A percentile compares a stretch with the other conserved stretches of the same genome.
Evolutionary conservation across 1,140 invertebrate genomes (phyloP).

Genomic region (Neodiprion virginianus): DNA sequence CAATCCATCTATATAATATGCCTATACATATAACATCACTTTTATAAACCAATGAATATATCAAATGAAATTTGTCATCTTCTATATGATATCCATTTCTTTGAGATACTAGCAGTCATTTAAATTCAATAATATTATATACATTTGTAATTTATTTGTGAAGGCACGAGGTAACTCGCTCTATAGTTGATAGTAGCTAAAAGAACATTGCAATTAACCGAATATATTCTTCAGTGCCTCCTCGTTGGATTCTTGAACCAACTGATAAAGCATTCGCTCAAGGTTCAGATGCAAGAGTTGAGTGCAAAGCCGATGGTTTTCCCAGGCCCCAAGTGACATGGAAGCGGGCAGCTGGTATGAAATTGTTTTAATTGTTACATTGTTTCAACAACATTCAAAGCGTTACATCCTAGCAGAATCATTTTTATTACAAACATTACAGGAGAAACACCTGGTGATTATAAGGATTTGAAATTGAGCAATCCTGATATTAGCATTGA

Average conservation of each 20-base stretch:
- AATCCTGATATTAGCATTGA: constrained; percentile 89
- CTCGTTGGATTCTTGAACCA: constrained; percentile 95
- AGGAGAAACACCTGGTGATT: constrained; percentile 90
- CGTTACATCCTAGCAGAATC: neutral
- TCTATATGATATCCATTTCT: too few species aligned
- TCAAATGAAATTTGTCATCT: too few species aligned
- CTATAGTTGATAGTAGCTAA: neutral
- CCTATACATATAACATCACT: too few species aligned
- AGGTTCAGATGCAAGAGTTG: constrained; percentile 88
- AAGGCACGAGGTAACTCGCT: constrained; percentile 3
- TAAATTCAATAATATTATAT: too few species aligned
- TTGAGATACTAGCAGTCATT: too few species aligned
- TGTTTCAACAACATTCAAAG: neutral
- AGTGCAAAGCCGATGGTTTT: constrained; percentile 96
- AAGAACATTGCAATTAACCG: neutral
- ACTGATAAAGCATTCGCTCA: constrained; percentile 95
- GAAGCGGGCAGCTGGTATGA: constrained; percentile 91
- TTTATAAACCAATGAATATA: too few species aligned
- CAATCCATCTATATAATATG: too few species aligned
- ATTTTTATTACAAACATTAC: constrained; percentile 32
- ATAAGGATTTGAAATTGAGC: constrained; percentile 88
- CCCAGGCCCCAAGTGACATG: constrained; percentile 92
- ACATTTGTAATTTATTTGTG: neutral
- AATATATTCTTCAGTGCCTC: constrained; percentile 77
- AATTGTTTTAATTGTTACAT: constrained; percentile 21